Base-by-base conservation (phyloP, 2,113 vertebrate species). In the Oriolus oriolus region DNA sequence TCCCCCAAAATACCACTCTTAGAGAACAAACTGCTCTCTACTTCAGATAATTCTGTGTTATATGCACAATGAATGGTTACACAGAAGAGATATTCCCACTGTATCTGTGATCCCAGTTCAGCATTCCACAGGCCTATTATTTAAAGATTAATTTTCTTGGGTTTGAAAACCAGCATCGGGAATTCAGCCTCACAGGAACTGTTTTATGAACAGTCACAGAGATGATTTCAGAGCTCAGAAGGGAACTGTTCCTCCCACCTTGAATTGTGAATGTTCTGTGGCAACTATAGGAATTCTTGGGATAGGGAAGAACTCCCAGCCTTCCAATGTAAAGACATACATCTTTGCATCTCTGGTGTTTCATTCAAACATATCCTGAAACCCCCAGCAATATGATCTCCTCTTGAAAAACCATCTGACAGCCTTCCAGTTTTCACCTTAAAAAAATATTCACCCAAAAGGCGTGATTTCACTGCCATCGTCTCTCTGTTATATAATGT, bases 101-200 rank as follows among this genome's bases (percentile, higher is more conserved):
- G 0, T 82, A 75, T 95, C 76, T 81, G 52, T 87, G 75, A 90
- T 80, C 37, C 76, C 37, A 56, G 53, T 91, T 84, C 65, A 89
- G 79, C 41, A 64, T 90, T 94, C 93, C 83, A 87, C 49, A 93
- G 60, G 49, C n/a, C 37, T 84, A 1, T 89, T 89, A 65, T 92
- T 93, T 84, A 84, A 90, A 93, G 69, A 95, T 92, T 87, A 61
- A 37, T 92, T 92, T 96, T 75, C 53, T 73, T 87, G 92, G 57
- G 57, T 84, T 93, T 89, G 73, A 95, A 87, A 94, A 93, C 59
- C 57, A 92, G 69, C 65, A 68, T 61, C 69, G 89, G 65, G 84
- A 96, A 76, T 92, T 92, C 69, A 95, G 88, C 33, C 76, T 64
- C 37, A 65, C 27, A 68, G 42, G 44, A 84, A 41, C 47, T 92